Conservation (phyloP, 2,888 invertebrate genomes). For the Zonitis immaculata region DNA sequence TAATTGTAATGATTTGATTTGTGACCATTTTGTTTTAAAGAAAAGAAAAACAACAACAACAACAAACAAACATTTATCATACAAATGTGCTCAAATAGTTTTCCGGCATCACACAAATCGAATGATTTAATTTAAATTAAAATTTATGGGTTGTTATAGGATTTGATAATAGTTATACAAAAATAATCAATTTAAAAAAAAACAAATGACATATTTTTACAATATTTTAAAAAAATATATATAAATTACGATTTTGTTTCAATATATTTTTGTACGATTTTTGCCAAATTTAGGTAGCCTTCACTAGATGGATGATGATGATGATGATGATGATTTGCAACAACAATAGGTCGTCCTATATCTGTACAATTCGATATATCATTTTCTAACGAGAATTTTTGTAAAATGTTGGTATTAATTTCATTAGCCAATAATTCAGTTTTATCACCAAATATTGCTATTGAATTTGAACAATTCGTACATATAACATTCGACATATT, state of each 20-base stretch:
- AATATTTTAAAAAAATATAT: constrained; percentile 2
- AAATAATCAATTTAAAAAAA: constrained; percentile 3
- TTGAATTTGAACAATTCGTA: constrained; percentile 67
- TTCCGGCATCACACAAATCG: constrained; percentile 7
- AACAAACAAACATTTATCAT: neutral
- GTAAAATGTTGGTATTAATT: constrained; percentile 62
- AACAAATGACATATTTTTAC: constrained; percentile 18
- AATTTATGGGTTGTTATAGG: constrained; percentile 28
- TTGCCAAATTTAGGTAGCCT: constrained; percentile 33
- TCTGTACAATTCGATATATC: constrained; percentile 66
- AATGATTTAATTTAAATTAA: constrained; percentile 4
- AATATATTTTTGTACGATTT: constrained; percentile 31
- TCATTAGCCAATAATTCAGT: constrained; percentile 59
- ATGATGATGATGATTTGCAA: constrained; percentile 57
- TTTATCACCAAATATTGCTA: constrained; percentile 69
- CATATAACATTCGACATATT: constrained; percentile 85
- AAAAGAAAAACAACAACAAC: neutral
- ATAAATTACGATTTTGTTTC: neutral
- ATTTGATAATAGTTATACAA: no score
- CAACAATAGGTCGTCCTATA: constrained; percentile 68
- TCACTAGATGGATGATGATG: constrained; percentile 47
- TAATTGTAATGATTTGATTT: constrained; percentile 3
- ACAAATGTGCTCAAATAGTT: constrained; percentile 11
- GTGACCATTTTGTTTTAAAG: neutral
- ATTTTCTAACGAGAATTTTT: constrained; percentile 69